Evolutionary conservation across 2,888 invertebrate species (phyloP).

Genomic region (Eulithis prunata): DNA sequence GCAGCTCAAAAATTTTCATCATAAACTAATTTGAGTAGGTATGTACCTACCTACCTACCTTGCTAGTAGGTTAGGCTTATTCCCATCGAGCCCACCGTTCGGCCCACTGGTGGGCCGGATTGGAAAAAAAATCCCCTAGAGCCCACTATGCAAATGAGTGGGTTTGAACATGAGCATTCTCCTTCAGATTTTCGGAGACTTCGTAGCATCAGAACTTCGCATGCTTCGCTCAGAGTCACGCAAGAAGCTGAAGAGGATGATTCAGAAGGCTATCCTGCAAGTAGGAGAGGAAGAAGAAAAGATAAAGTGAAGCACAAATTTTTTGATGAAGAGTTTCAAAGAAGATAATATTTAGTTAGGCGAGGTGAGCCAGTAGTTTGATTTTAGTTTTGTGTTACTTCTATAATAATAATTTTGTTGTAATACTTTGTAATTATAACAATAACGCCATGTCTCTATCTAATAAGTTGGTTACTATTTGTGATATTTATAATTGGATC

Average conservation of each 20-base stretch:
- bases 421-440: no score
- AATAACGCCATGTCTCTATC: no score
- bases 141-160: no score
- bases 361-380: not conserved
- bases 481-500: no score
- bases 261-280: conserved; percentile 74
- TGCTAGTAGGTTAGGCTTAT: no score
- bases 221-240: conserved; percentile 70
- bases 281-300: conserved; percentile 73
- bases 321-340: not conserved
- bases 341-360: not conserved
- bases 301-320: conserved; percentile 40
- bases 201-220: conserved; percentile 77
- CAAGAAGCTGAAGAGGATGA: conserved; percentile 70
- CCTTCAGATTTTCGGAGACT: conserved; percentile 74
- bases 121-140: no score
- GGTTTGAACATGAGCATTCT: not conserved
- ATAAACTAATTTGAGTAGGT: no score
- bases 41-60: no score
- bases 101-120: no score
- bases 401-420: not conserved
- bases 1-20: no score
- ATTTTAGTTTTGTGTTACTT: not conserved
- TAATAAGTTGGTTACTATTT: no score
- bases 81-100: no score